phyloP scores from a whole-genome alignment of 2,888 invertebrate genomes.

The Linnaemya vulpina region DNA sequence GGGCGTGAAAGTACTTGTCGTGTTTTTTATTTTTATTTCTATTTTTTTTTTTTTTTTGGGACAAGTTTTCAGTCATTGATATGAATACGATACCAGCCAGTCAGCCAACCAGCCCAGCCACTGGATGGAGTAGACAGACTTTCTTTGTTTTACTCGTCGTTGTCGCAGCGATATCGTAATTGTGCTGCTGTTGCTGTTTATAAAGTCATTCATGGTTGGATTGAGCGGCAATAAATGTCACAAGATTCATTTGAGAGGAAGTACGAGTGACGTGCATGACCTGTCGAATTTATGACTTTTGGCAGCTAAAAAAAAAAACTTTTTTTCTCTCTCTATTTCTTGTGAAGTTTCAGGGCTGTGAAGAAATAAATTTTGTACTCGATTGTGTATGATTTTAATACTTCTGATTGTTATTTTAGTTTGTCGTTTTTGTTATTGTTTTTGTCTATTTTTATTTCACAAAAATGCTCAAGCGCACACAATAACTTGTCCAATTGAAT shows the following conservation, averaged over 20 bases:
- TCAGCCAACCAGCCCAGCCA: background rate
- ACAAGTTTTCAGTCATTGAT: conserved; percentile 35
- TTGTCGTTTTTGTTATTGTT: background rate
- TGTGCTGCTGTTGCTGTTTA: conserved; percentile 27
- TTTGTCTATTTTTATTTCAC: background rate
- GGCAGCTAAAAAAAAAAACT: conserved; percentile 59
- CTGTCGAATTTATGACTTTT: conserved; percentile 78
- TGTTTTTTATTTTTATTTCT: conserved; percentile 11
- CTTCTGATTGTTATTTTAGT: background rate
- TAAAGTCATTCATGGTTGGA: conserved; percentile 67
- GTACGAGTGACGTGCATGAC: conserved; percentile 81
- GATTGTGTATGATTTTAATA: background rate
- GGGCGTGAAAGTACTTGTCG: conserved; percentile 54
- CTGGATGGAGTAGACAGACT: background rate
- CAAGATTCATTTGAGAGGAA: conserved; percentile 82
- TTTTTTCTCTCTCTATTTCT: conserved; percentile 3
- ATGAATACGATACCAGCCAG: conserved; percentile 41
- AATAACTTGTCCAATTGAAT: background rate
- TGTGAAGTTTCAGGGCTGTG: conserved; percentile 23
- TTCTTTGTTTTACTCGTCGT: background rate
- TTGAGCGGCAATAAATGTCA: conserved; percentile 81
- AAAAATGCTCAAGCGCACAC: background rate
- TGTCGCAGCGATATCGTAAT: background rate
- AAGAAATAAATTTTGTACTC: background rate
- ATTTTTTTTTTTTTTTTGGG: conserved; percentile 14